Evolutionary conservation across 2,113 vertebrate genomes (phyloP).

Genomic region (Hypanus sabinus): DNA sequence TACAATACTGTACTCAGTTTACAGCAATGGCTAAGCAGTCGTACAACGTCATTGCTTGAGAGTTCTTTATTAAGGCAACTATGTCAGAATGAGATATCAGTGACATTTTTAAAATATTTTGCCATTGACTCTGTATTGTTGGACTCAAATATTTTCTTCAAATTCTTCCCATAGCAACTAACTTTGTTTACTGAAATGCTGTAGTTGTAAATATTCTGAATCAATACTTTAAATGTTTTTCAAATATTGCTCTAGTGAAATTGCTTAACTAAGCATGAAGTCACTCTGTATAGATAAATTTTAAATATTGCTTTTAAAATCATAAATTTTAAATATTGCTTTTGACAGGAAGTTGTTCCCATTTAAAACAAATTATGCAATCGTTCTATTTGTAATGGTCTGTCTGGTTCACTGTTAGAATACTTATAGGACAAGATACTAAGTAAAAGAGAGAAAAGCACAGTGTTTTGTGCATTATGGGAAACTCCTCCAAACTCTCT

Average conservation of each 20-base stretch:
- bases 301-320: slow-evolving; percentile 12
- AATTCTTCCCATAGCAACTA: slow-evolving; percentile 18
- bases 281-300: neutral
- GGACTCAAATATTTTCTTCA: neutral
- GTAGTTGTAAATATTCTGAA: slow-evolving; percentile 48
- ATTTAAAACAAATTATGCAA: neutral
- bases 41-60: neutral
- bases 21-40: neutral
- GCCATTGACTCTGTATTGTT: neutral
- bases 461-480: neutral
- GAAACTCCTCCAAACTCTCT: neutral
- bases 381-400: neutral
- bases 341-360: slow-evolving; percentile 10
- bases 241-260: slow-evolving; percentile 44
- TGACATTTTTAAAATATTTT: neutral
- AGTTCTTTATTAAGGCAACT: neutral
- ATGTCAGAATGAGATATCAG: neutral
- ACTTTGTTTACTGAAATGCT: slow-evolving; percentile 47
- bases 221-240: slow-evolving; percentile 51
- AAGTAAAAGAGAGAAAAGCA: neutral
- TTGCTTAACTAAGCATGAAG: slow-evolving; percentile 41
- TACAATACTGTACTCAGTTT: neutral
- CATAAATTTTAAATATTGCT: slow-evolving; percentile 28
- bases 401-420: neutral
- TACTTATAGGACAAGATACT: neutral